phyloP scores from a whole-genome alignment of 2,113 vertebrate species.

The Ginglymostoma cirratum region DNA sequence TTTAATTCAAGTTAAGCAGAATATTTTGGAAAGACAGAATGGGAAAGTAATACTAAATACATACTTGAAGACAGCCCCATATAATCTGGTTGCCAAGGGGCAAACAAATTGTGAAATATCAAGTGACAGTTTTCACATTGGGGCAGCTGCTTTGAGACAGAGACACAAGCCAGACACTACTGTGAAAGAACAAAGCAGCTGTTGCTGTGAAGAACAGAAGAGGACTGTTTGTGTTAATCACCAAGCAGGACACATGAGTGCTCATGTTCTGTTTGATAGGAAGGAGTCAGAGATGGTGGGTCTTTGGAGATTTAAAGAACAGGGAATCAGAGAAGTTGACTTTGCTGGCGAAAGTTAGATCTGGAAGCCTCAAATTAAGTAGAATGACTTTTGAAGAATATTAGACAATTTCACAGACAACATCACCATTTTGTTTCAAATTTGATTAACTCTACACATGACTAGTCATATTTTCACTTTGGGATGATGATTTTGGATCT shows the following conservation, averaged over 20 bases:
- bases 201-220: not conserved
- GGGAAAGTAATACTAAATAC: not conserved
- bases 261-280: not conserved
- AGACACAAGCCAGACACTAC: not conserved
- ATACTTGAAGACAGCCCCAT: not conserved
- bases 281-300: not conserved
- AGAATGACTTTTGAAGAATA: too few species aligned
- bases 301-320: not conserved
- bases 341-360: not conserved
- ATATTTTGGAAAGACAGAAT: not conserved
- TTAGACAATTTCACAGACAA: too few species aligned
- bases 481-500: too few species aligned
- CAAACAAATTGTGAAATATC: not conserved
- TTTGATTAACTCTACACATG: too few species aligned
- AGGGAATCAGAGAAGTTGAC: not conserved
- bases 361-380: too few species aligned
- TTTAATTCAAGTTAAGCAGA: not conserved
- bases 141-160: not conserved
- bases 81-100: not conserved
- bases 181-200: not conserved
- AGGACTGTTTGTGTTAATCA: not conserved
- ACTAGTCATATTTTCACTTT: too few species aligned
- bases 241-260: too few species aligned
- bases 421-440: too few species aligned
- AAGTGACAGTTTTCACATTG: not conserved